Evolutionary conservation across 2,797 vertebrate species (phyloP).

Genomic region (Tachyglossus aculeatus): DNA sequence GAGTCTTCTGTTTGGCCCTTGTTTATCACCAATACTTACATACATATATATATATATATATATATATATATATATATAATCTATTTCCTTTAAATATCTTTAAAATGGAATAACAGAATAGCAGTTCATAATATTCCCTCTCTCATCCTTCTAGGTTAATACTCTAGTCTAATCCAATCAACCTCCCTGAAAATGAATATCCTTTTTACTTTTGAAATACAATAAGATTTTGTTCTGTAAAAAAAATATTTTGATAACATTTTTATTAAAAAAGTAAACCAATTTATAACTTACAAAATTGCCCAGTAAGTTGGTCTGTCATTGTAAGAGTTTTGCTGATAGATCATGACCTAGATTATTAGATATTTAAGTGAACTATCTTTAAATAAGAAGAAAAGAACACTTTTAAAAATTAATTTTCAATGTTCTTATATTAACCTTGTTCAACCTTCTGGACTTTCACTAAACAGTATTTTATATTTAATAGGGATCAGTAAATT

Average conservation of each 20-base stretch:
- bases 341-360: neutral
- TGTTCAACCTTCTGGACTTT: neutral
- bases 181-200: neutral
- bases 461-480: neutral
- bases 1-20: too few relatives aligned
- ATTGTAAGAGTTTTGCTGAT: neutral
- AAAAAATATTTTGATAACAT: neutral
- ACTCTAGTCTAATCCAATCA: neutral
- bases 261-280: neutral
- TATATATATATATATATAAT: too few relatives aligned
- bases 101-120: neutral
- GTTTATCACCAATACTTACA: too few relatives aligned
- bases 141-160: neutral
- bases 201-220: neutral
- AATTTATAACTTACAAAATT: neutral
- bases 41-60: too few relatives aligned
- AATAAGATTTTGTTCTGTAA: neutral
- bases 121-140: neutral
- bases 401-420: conserved; percentile 1
- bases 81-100: too few relatives aligned
- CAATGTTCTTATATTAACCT: neutral
- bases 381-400: conserved; percentile 9
- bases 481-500: neutral
- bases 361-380: neutral
- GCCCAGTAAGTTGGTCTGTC: neutral